Percentiles rank a stretch among this genome's conserved stretches.
These are phyloP conservation scores for Chrysopa pallens DNA, from an alignment of 1,140 invertebrate genomes.

Conservation along the genomic window DNA sequence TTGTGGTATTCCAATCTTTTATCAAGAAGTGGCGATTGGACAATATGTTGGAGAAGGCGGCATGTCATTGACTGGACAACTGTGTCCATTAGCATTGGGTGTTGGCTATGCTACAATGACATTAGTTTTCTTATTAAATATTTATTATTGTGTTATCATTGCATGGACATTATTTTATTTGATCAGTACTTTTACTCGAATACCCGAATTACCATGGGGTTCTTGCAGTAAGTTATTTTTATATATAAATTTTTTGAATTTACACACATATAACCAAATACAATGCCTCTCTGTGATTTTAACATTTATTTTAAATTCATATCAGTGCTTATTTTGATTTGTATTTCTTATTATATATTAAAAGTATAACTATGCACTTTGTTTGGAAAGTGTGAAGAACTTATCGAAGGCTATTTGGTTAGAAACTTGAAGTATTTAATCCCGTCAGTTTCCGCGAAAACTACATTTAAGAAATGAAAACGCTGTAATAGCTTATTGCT, in stretches of 20 bases:
- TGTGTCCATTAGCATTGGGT: slow-evolving; percentile 43
- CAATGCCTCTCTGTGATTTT: slow-evolving; percentile 1
- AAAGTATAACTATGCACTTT: too few species aligned
- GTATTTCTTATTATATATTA: too few species aligned
- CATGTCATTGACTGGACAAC: slow-evolving; percentile 38
- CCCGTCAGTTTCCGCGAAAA: too few species aligned
- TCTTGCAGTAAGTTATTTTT: slow-evolving; percentile 28
- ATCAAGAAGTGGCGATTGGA: slow-evolving; percentile 52
- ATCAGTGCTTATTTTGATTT: too few species aligned
- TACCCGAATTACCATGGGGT: slow-evolving; percentile 33
- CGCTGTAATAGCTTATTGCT: too few species aligned
- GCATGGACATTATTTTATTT: slow-evolving; percentile 44
- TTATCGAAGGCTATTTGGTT: too few species aligned
- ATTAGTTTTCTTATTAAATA: slow-evolving; percentile 43
- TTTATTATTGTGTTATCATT: slow-evolving; percentile 46
- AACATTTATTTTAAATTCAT: too few species aligned
- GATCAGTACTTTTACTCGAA: slow-evolving; percentile 28
- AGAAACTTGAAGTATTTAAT: too few species aligned
- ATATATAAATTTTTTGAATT: not conserved
- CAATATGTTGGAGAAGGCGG: slow-evolving; percentile 42
- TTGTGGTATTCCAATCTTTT: slow-evolving; percentile 58
- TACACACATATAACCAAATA: not conserved
- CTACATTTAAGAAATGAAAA: too few species aligned
- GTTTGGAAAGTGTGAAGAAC: too few species aligned
- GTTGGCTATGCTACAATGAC: slow-evolving; percentile 51